Conservation (phyloP, 2,797 vertebrate species). For the Xerus rutilus region DNA sequence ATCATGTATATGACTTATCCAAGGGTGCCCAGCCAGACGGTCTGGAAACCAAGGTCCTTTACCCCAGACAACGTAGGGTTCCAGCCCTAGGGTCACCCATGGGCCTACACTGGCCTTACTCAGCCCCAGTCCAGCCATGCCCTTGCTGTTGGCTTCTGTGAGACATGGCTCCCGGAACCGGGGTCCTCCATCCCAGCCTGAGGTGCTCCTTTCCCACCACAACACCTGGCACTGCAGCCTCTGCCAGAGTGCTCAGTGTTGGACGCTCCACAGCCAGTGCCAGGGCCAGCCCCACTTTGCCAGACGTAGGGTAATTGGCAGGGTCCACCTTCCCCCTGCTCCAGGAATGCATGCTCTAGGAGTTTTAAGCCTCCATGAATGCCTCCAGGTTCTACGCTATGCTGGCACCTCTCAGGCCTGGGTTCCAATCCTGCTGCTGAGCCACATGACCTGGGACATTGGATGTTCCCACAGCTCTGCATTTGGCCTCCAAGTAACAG, state of each 20-base stretch:
- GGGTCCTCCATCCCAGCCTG: neutral
- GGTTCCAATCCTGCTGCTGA: neutral
- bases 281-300: neutral
- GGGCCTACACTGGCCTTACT: neutral
- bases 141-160: neutral
- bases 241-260: too few species aligned
- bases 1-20: neutral
- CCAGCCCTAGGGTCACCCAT: neutral
- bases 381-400: neutral
- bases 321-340: neutral
- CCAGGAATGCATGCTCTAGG: neutral
- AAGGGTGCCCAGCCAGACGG: neutral
- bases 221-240: neutral
- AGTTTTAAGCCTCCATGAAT: neutral
- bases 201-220: neutral
- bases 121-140: neutral
- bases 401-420: neutral
- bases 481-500: neutral
- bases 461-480: neutral
- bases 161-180: neutral
- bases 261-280: neutral
- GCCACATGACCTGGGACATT: neutral
- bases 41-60: neutral
- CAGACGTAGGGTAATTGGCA: neutral
- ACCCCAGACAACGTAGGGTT: too few species aligned